A percentile compares a stretch with the other conserved stretches of the same genome.
These are phyloP conservation scores for Eurosta solidaginis DNA, from an alignment of 1,140 invertebrate genomes.

Conservation along the genomic window DNA sequence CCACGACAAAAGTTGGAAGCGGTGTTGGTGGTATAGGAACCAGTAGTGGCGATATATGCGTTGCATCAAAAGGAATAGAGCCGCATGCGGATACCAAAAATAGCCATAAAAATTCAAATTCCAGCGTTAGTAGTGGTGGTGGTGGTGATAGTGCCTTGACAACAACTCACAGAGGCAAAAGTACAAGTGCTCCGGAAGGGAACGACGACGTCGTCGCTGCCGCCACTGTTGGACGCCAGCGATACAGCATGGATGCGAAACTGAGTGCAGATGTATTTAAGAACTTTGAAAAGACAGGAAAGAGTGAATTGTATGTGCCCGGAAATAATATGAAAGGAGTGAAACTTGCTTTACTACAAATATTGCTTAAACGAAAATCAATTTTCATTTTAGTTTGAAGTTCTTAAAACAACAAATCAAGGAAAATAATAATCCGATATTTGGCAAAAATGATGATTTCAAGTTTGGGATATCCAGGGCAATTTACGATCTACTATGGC, in stretches of 20 bases:
- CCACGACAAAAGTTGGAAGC: not conserved
- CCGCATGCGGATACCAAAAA: conserved; percentile 10
- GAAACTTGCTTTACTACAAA: conserved; percentile 1
- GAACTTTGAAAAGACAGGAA: conserved; percentile 53
- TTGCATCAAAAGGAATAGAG: not conserved
- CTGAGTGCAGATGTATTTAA: conserved; percentile 53
- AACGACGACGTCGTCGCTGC: not conserved
- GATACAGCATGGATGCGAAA: conserved; percentile 11
- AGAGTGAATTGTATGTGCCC: conserved; percentile 53
- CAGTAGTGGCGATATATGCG: not conserved
- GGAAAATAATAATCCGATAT: conserved; percentile 51
- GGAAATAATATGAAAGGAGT: conserved; percentile 34
- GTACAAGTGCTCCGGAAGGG: not conserved
- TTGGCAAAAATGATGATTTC: conserved; percentile 46
- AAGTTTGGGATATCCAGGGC: conserved; percentile 61
- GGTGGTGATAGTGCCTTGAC: not conserved
- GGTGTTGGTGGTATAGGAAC: not conserved
- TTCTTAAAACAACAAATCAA: conserved; percentile 54
- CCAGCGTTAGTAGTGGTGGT: not conserved
- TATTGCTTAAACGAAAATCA: conserved; percentile 38
- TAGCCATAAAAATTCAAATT: not conserved
- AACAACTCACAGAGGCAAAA: conserved; percentile 34
- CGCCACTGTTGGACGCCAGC: not conserved
- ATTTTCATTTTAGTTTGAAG: conserved; percentile 53
- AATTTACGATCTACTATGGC: conserved; percentile 69